Percentiles rank a stretch among this genome's conserved stretches.
phyloP scores from a whole-genome alignment of 2,113 vertebrate genomes.

The Astur gentilis region DNA sequence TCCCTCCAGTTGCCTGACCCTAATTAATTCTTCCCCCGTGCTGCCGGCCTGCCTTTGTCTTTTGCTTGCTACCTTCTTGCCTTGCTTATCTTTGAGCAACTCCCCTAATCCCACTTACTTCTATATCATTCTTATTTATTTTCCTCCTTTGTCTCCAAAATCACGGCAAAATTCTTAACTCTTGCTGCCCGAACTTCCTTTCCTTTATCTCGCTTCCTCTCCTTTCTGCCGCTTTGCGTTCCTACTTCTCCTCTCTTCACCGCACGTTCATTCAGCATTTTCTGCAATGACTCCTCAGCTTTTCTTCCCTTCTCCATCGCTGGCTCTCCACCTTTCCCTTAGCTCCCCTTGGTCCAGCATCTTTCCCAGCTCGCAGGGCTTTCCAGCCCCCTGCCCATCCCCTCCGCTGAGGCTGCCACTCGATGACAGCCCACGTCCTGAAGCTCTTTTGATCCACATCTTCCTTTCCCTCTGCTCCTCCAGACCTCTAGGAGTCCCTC shows the following conservation, averaged over 20 bases:
- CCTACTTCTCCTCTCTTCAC: not conserved
- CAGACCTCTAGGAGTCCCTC: not conserved
- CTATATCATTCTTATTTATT: conserved; percentile 22
- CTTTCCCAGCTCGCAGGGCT: not conserved
- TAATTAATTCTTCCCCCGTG: not conserved
- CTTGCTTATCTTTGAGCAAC: conserved; percentile 25
- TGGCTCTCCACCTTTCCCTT: not conserved
- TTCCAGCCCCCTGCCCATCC: not conserved
- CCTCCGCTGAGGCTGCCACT: not conserved
- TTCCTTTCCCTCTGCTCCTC: not conserved
- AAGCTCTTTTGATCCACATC: not conserved
- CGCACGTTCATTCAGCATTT: not conserved
- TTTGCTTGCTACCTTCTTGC: not conserved
- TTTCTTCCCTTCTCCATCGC: fast-evolving
- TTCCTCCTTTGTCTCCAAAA: conserved; percentile 30
- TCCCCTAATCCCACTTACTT: conserved; percentile 25
- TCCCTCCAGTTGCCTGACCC: not conserved
- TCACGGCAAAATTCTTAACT: conserved; percentile 47
- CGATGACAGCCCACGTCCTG: fast-evolving
- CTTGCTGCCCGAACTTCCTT: conserved; percentile 31
- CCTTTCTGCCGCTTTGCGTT: not conserved
- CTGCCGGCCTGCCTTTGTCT: not conserved
- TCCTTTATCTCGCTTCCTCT: conserved; percentile 41
- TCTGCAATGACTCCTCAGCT: not conserved
- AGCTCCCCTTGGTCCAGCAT: not conserved